These are phyloP conservation scores for Drosophila eugracilis DNA, from an alignment of 1,140 invertebrate species.

Conservation along the genomic window DNA sequence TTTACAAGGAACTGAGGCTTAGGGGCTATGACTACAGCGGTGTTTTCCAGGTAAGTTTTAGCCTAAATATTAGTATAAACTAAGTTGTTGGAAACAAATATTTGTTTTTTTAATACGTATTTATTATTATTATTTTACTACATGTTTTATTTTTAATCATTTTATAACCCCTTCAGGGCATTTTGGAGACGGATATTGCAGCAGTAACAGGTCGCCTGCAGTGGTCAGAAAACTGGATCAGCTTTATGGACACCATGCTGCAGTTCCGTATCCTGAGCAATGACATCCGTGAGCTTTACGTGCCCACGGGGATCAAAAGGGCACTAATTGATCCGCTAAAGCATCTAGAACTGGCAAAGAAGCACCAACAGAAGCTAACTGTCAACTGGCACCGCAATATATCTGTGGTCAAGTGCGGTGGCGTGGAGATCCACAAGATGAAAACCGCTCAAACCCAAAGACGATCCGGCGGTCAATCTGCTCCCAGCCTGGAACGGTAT, in stretches of 20 bases:
- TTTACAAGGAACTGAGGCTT: constrained; percentile 97
- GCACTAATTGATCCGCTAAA: constrained; percentile 92
- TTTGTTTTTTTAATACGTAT: no score
- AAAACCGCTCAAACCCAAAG: constrained; percentile 95
- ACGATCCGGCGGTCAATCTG: constrained; percentile 89
- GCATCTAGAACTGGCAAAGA: constrained; percentile 86
- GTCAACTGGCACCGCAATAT: constrained; percentile 91
- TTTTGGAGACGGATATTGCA: constrained; percentile 88
- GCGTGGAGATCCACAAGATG: constrained; percentile 95
- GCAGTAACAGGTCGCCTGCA: constrained; percentile 88
- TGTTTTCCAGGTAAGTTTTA: constrained; percentile 87
- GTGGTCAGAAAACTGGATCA: constrained; percentile 96
- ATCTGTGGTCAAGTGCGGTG: constrained; percentile 92
- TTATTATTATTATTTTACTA: not conserved
- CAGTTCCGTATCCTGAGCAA: constrained; percentile 94
- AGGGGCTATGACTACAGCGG: constrained; percentile 97
- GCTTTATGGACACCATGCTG: constrained; percentile 97
- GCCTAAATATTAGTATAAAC: no score
- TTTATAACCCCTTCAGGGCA: constrained; percentile 86
- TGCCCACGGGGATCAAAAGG: constrained; percentile 94
- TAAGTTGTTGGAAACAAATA: no score
- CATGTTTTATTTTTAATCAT: not conserved
- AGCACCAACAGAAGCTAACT: constrained; percentile 85
- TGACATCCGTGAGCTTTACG: constrained; percentile 90
- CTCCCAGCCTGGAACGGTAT: constrained; percentile 93